Evolutionary conservation across 2,113 vertebrate species (phyloP), one percentile per base, ranked within the genome.

Genomic region (Spermophilus dauricus): DNA sequence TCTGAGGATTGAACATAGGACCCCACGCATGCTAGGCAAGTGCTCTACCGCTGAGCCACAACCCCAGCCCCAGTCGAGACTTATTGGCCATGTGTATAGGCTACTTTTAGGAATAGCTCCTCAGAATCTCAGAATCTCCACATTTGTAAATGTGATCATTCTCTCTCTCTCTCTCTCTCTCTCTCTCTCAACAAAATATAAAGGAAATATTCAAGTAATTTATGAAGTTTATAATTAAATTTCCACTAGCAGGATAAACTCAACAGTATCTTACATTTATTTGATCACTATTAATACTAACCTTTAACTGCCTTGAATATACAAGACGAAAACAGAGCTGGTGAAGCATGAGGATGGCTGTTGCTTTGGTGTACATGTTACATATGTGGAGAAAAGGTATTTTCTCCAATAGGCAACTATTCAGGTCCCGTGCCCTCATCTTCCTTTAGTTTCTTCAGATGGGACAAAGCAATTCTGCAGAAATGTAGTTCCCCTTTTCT

Each of bases 171-270:
- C 63, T 65, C 63, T 30, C 51, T 67, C 9, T 45, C 10, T 82
- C 39, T 77, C 65, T 30, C 65, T 67, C 65, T 32, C 63, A 4
- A 3, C 34, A 67, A 86, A 85, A 93, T 70, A 1, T 76, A 92
- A 95, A 72, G 56, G 28, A 78, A 78, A 75, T 92, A 12, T 69
- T 48, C 56, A 89, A 86, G 42, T 45, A 69, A 73, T 42, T 94
- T 88, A 69, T 85, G 45, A 96, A 51, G 20, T 96, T 97, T 84
- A 86, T 69, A 89, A 70, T 89, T 2, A 14, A 22, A 90, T 84
- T 92, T 63, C 18, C 70, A 2, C 32, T 73, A 69, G 26, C 67
- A 56, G 86, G 72, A 65, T 17, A 80, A 63, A 75, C 11, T 30
- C 1, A 53, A 5, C 22, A 22, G 24, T 70, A 12, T 56, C 53